Conservation (phyloP, 2,888 invertebrate genomes). For the Girardia tigrina region DNA sequence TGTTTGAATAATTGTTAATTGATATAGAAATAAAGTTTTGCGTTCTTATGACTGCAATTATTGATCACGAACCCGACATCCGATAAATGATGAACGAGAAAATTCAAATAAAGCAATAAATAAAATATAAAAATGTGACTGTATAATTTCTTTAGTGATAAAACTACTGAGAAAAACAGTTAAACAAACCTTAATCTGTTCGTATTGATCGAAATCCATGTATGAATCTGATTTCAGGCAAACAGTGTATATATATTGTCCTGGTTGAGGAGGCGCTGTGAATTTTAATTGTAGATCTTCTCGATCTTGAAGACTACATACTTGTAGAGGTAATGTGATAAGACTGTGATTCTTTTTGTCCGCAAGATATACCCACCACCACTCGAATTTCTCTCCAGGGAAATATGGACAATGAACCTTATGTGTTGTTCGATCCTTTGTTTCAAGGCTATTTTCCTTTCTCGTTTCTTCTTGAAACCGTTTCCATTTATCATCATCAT, state of each 20-base stretch:
- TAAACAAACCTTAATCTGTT: conserved; percentile 32
- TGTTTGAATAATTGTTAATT: too few relatives aligned
- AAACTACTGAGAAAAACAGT: too few relatives aligned
- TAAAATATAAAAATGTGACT: too few relatives aligned
- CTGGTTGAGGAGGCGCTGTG: conserved; percentile 83
- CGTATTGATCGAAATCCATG: conserved; percentile 73
- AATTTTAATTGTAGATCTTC: conserved; percentile 88
- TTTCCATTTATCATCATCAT: conserved; percentile 67
- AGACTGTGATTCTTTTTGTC: conserved; percentile 80
- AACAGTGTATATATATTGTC: conserved; percentile 75
- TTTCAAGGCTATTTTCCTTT: conserved; percentile 68
- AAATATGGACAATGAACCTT: conserved; percentile 91
- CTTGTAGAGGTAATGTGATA: conserved; percentile 77
- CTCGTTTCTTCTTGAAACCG: conserved; percentile 69
- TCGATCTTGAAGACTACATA: conserved; percentile 73
- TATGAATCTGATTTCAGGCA: conserved; percentile 89
- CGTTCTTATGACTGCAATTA: too few relatives aligned
- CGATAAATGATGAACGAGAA: too few relatives aligned
- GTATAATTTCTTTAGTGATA: too few relatives aligned
- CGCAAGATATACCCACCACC: conserved; percentile 97
- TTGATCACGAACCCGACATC: too few relatives aligned
- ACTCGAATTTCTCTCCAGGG: conserved; percentile 87
- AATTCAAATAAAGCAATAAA: too few relatives aligned
- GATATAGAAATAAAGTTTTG: too few relatives aligned
- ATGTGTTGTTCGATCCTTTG: conserved; percentile 80